Conservation (phyloP, 2,797 vertebrate species). For the Spheniscus humboldti region DNA sequence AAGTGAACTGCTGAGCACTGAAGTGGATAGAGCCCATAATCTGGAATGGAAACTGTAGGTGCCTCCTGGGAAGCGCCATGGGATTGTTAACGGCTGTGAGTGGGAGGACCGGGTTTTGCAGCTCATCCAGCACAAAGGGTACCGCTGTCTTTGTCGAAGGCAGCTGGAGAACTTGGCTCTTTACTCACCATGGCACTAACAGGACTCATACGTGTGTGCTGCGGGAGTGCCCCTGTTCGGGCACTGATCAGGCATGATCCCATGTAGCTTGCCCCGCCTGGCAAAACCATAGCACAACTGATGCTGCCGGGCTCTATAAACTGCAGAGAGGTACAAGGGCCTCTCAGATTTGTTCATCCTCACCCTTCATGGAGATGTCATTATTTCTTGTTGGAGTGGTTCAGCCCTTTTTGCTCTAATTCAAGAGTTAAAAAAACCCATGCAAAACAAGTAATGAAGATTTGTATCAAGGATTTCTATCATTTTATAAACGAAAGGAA, state of each 20-base stretch:
- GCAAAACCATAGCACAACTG: neutral
- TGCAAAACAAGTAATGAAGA: neutral
- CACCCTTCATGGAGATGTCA: neutral
- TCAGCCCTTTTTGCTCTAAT: neutral
- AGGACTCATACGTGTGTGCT: accelerated
- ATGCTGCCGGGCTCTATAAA: neutral
- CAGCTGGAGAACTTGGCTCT: neutral
- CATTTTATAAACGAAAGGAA: neutral
- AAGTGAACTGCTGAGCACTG: neutral
- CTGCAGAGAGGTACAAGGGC: neutral
- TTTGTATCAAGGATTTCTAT: neutral
- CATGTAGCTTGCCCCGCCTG: neutral
- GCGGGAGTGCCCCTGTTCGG: neutral
- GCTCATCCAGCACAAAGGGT: neutral
- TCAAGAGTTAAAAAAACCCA: neutral
- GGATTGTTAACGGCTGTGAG: neutral
- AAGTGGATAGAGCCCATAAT: neutral
- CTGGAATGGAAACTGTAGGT: neutral
- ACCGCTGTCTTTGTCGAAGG: accelerated
- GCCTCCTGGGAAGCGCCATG: neutral
- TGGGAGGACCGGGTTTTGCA: neutral
- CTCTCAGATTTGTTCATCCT: neutral
- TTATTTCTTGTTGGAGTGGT: neutral
- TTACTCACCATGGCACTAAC: neutral
- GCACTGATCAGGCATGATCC: neutral